A percentile compares a stretch with the other conserved stretches of the same genome.
phyloP scores from a whole-genome alignment of 37 sponge, comb jelly and placozoan species.

The Tethya wilhelma region DNA sequence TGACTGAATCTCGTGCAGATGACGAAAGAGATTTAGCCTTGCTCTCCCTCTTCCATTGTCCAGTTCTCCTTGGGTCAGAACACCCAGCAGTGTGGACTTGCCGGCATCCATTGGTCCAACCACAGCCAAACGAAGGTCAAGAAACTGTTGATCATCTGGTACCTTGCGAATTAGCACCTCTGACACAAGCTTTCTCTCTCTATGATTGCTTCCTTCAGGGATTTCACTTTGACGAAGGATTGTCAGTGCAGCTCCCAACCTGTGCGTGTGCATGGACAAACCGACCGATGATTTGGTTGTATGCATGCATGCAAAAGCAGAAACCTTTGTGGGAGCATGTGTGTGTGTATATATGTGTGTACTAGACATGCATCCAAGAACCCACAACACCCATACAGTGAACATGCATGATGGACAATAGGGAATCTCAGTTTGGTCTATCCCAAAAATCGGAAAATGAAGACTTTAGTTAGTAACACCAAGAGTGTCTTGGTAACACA shows the following conservation, averaged over 20 bases:
- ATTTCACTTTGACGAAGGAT: constrained; percentile 38
- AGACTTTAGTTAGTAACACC: neutral
- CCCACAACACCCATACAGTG: too few relatives aligned
- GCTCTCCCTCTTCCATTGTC: constrained; percentile 97
- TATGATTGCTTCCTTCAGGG: neutral
- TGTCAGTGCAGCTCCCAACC: constrained; percentile 79
- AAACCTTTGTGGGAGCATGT: neutral
- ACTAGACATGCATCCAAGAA: too few relatives aligned
- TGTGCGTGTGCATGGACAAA: neutral
- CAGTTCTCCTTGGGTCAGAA: constrained; percentile 96
- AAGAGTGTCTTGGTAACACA: neutral
- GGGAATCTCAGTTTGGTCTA: neutral
- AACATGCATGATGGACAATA: too few relatives aligned
- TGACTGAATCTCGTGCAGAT: constrained; percentile 96
- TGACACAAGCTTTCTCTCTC: constrained; percentile 31
- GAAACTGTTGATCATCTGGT: constrained; percentile 91
- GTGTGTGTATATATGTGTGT: neutral
- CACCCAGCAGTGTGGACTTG: constrained; percentile 96
- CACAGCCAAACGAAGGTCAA: constrained; percentile 92
- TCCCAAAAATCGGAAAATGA: neutral
- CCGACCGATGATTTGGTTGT: neutral
- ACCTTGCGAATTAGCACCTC: constrained; percentile 91
- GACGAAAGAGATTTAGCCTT: constrained; percentile 94
- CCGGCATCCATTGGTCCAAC: constrained; percentile 94
- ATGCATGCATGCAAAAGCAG: too few relatives aligned